Evolutionary conservation across 2,888 invertebrate genomes (phyloP).

Genomic region (Macroteleia sp.): DNA sequence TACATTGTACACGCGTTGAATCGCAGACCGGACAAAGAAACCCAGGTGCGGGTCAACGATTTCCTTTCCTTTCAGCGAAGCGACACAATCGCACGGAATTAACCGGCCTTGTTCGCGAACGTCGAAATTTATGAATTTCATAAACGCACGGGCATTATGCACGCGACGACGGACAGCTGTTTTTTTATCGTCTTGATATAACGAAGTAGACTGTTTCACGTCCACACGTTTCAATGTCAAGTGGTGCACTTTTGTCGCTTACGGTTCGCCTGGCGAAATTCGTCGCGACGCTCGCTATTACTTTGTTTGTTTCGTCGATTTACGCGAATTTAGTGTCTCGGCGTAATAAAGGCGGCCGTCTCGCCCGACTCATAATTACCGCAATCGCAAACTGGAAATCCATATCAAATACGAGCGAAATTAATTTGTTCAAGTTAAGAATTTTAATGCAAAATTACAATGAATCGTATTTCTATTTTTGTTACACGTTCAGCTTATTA

Average conservation of each 20-base stretch:
- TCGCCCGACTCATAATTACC: too few relatives aligned
- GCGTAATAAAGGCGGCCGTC: too few relatives aligned
- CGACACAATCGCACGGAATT: conserved; percentile 55
- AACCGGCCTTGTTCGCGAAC: conserved; percentile 64
- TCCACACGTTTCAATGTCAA: conserved; percentile 46
- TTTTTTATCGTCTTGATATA: conserved; percentile 47
- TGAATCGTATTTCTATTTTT: too few relatives aligned
- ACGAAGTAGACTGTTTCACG: conserved; percentile 52
- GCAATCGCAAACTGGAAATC: too few relatives aligned
- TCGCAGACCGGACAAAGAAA: conserved; percentile 2
- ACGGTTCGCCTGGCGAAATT: not conserved
- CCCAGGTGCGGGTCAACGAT: conserved; percentile 63
- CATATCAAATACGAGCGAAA: too few relatives aligned
- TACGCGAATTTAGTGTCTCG: conserved; percentile 27
- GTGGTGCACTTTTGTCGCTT: not conserved
- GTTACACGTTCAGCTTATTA: too few relatives aligned
- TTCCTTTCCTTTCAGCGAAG: conserved; percentile 60
- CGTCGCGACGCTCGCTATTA: conserved; percentile 28
- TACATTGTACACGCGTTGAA: conserved; percentile 32
- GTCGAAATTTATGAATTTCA: conserved; percentile 60
- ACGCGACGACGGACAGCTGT: conserved; percentile 46
- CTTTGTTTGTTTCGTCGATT: conserved; percentile 30
- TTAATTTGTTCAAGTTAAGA: too few relatives aligned
- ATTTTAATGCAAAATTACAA: too few relatives aligned
- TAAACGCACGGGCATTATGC: conserved; percentile 41